Percentiles rank a stretch among this genome's conserved stretches.
phyloP scores from a whole-genome alignment of 2,113 vertebrate species.

The Mixornis gularis region DNA sequence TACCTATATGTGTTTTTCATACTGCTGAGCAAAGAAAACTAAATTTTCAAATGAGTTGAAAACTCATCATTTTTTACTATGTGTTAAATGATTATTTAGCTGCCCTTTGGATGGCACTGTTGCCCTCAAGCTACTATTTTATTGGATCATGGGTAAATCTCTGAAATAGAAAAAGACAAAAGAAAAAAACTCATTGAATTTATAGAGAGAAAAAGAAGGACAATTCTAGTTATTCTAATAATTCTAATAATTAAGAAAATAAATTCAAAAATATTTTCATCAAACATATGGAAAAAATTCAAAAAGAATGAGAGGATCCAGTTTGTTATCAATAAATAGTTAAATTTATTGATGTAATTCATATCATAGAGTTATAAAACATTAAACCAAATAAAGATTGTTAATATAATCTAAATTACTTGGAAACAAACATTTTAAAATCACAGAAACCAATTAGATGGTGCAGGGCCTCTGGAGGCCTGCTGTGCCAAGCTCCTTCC shows the following conservation, averaged over 20 bases:
- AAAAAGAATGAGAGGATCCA: not conserved
- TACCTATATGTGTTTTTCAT: not conserved
- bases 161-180: not conserved
- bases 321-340: not conserved
- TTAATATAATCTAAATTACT: not conserved
- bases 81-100: not conserved
- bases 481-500: not conserved
- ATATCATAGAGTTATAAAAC: not conserved
- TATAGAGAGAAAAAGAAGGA: not conserved
- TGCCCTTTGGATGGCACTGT: not conserved
- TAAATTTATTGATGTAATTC: not conserved
- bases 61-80: accelerated
- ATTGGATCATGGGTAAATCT: not conserved
- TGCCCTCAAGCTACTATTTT: not conserved
- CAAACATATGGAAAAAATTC: not conserved
- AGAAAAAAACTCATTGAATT: accelerated
- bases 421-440: not conserved
- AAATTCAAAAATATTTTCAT: not conserved
- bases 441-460: not conserved
- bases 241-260: not conserved
- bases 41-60: not conserved
- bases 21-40: not conserved
- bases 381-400: not conserved
- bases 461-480: not conserved
- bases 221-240: not conserved